Conservation (phyloP, 1,140 invertebrate genomes). For the Halesus radiatus region DNA sequence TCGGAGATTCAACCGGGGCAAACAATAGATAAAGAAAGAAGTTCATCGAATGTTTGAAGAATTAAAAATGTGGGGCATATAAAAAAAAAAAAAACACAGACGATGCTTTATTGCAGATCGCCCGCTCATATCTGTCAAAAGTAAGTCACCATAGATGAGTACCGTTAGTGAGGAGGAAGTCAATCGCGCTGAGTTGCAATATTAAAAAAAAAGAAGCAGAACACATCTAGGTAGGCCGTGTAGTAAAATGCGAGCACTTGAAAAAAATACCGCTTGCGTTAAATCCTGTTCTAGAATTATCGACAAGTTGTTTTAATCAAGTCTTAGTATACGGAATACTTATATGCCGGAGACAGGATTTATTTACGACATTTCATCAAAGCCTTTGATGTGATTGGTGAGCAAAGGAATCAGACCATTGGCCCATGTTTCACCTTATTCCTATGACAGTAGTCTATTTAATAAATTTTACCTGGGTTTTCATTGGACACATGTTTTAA, state of each 20-base stretch:
- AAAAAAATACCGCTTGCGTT: background rate
- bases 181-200: too few species aligned
- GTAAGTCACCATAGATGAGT: conserved; percentile 19
- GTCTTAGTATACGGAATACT: background rate
- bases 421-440: too few species aligned
- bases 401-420: too few species aligned
- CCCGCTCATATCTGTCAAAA: conserved; percentile 8
- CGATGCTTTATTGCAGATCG: background rate
- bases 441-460: too few species aligned
- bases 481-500: too few species aligned
- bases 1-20: background rate
- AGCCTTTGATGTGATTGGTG: too few species aligned
- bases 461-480: too few species aligned
- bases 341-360: too few species aligned
- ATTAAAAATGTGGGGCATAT: background rate
- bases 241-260: background rate
- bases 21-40: background rate
- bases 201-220: too few species aligned
- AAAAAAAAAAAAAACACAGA: background rate
- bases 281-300: background rate
- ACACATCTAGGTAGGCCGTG: background rate
- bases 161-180: conserved; percentile 1
- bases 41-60: background rate
- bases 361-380: too few species aligned
- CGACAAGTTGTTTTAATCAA: background rate